phyloP scores from a whole-genome alignment of 2,797 vertebrate species.

The Rousettus madagascariensis region DNA sequence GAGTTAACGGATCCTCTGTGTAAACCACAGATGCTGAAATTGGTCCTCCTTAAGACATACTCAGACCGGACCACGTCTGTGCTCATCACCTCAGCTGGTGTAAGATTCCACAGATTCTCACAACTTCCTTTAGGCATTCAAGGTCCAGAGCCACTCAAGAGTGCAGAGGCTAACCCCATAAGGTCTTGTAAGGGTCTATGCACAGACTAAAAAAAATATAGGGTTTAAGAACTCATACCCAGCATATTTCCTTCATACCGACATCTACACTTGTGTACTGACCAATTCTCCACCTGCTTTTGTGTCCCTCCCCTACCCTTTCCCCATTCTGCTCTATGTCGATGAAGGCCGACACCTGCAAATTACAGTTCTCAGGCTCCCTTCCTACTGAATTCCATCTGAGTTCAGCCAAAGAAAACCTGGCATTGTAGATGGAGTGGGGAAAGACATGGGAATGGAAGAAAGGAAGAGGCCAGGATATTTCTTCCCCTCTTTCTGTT shows the following conservation, averaged over 20 bases:
- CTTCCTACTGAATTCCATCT: neutral
- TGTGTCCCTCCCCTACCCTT: rapidly evolving
- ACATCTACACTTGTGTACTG: neutral
- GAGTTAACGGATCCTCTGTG: neutral
- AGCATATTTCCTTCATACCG: neutral
- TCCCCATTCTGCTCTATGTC: neutral
- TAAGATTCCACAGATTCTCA: neutral
- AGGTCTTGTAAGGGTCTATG: neutral
- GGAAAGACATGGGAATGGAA: neutral
- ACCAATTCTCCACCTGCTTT: neutral
- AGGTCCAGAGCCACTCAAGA: neutral
- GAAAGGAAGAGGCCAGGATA: neutral
- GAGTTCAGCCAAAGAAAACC: neutral
- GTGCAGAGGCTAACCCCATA: neutral
- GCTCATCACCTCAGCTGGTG: neutral
- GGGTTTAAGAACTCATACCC: neutral
- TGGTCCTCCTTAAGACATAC: neutral
- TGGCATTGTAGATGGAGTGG: neutral
- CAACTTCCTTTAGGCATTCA: neutral
- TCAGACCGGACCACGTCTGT: neutral
- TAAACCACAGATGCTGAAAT: neutral
- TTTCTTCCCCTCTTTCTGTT: neutral
- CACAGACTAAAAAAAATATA: neutral
- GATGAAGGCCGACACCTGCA: neutral
- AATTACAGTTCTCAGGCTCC: neutral